These are phyloP conservation scores for Onychomys leucogaster DNA, from an alignment of 2,797 vertebrate genomes.

Conservation along the genomic window DNA sequence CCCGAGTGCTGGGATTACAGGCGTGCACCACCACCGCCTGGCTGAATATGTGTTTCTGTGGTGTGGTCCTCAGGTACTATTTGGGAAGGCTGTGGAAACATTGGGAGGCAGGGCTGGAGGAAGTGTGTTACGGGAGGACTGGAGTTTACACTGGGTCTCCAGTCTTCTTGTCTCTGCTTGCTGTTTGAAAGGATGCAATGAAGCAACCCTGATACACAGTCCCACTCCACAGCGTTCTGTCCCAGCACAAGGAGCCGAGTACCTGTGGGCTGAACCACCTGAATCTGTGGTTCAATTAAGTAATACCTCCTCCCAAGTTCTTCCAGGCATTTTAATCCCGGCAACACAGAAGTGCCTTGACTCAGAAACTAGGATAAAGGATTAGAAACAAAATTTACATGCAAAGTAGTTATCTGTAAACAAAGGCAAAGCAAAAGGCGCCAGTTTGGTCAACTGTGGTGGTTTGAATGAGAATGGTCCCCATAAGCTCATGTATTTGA, in stretches of 20 bases:
- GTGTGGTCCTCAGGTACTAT: background rate
- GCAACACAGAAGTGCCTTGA: background rate
- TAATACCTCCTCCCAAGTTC: background rate
- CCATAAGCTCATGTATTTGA: background rate
- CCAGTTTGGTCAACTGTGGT: background rate
- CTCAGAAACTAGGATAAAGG: background rate
- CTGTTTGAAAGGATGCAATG: background rate
- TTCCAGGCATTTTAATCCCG: background rate
- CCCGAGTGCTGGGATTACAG: no score
- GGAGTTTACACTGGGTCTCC: background rate
- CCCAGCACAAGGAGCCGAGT: background rate
- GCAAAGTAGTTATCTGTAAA: background rate
- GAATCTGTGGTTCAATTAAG: background rate
- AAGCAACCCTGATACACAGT: background rate
- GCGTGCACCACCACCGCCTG: no score
- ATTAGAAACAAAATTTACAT: conserved; percentile 34
- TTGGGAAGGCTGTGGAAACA: background rate
- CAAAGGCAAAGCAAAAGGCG: background rate
- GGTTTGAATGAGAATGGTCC: background rate
- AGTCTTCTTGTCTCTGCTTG: background rate
- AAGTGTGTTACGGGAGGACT: background rate
- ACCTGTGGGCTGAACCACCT: background rate
- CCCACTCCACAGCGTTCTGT: background rate
- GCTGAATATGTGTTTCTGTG: no score
- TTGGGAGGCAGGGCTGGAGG: background rate